phyloP scores from a whole-genome alignment of 2,113 vertebrate genomes.

The Ascaphus truei region DNA sequence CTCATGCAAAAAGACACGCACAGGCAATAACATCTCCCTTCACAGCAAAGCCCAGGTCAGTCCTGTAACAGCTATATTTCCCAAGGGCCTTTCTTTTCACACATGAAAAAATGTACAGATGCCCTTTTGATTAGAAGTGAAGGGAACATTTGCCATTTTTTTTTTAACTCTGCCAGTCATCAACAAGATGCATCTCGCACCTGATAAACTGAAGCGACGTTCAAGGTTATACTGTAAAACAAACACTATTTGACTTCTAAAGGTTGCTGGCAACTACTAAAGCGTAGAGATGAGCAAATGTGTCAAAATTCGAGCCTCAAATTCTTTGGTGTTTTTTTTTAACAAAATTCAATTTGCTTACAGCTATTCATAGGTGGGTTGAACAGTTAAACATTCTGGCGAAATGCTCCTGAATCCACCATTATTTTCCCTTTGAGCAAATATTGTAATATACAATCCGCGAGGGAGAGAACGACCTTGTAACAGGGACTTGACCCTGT shows the following conservation, averaged over 20 bases:
- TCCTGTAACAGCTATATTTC: slow-evolving; percentile 32
- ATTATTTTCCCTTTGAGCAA: no score
- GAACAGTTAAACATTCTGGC: no score
- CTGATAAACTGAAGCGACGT: background rate
- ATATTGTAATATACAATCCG: no score
- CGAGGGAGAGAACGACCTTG: no score
- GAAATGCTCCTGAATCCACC: no score
- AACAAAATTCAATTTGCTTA: no score
- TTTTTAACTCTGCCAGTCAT: slow-evolving; percentile 5
- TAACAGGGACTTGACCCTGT: no score
- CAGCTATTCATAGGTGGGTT: no score
- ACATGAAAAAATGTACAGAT: background rate
- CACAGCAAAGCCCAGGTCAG: background rate
- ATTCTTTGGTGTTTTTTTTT: no score
- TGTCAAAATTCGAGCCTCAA: no score
- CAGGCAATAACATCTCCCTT: slow-evolving; percentile 8
- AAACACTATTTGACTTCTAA: background rate
- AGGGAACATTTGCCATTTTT: background rate
- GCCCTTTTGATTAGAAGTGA: slow-evolving; percentile 7
- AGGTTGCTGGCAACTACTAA: background rate
- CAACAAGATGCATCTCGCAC: background rate
- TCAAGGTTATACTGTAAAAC: slow-evolving; percentile 14
- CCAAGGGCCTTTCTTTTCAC: slow-evolving; percentile 5
- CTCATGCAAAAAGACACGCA: slow-evolving; percentile 3
- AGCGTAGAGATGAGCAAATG: no score